Conservation (phyloP, 2,113 vertebrate species). For the Myrmecobius fasciatus region DNA sequence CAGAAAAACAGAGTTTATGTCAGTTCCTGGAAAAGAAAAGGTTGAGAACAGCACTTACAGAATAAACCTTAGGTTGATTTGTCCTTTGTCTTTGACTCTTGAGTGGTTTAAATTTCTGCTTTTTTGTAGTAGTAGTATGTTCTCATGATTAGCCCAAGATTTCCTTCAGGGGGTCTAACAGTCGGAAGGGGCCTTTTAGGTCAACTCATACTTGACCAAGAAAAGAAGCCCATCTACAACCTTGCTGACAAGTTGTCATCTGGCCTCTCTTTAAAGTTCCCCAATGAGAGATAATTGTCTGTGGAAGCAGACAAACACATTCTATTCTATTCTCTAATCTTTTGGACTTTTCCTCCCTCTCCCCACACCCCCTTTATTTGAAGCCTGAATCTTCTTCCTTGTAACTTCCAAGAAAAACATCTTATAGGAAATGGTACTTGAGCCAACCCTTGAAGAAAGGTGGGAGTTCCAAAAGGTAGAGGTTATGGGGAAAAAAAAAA, state of each 20-base stretch:
- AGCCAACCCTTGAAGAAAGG: too few relatives aligned
- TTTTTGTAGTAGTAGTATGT: neutral
- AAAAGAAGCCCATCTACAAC: neutral
- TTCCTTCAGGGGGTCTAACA: neutral
- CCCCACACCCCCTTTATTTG: too few relatives aligned
- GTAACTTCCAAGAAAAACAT: too few relatives aligned
- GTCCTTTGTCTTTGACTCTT: neutral
- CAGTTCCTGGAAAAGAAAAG: constrained; percentile 81
- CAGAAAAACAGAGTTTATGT: constrained; percentile 78
- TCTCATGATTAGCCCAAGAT: neutral
- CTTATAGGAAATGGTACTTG: too few relatives aligned
- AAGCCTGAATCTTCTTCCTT: too few relatives aligned
- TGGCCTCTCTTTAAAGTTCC: neutral
- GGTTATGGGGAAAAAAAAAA: too few relatives aligned
- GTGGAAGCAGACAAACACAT: too few relatives aligned
- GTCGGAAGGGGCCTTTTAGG: too few relatives aligned
- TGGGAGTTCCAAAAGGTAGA: too few relatives aligned
- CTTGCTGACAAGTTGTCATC: neutral
- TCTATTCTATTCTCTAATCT: neutral
- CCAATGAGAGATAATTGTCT: neutral
- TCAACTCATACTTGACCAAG: neutral
- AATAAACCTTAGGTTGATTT: neutral
- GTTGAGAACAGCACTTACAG: constrained; percentile 49
- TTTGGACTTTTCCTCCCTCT: too few relatives aligned
- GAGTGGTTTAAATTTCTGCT: neutral